Evolutionary conservation across 2,113 vertebrate genomes (phyloP).

Genomic region (Mystacornis crossleyi): DNA sequence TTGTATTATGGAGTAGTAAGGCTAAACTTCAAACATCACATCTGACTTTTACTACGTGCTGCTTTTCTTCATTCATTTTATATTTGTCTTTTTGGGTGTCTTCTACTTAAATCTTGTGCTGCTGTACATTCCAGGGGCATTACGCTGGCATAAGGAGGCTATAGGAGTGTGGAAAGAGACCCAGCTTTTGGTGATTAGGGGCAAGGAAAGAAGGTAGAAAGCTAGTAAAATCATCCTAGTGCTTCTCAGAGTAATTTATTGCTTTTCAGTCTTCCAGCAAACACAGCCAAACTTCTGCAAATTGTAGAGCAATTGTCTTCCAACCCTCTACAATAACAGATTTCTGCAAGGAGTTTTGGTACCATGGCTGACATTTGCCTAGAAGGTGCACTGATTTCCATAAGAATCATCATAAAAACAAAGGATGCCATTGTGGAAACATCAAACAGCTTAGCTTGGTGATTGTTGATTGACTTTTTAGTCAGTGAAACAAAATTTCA

Average conservation of each 20-base stretch:
- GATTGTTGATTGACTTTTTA: not conserved
- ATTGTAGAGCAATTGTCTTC: not conserved
- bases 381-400: conserved; percentile 13
- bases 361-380: not conserved
- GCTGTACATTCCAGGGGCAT: not conserved
- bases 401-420: conserved; percentile 5
- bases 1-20: not conserved
- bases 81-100: not conserved
- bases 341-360: not conserved
- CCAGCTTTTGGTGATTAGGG: not conserved
- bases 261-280: not conserved
- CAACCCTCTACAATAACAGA: not conserved
- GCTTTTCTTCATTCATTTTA: not conserved
- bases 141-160: not conserved
- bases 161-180: not conserved
- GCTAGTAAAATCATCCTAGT: not conserved
- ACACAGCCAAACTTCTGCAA: not conserved
- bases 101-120: not conserved
- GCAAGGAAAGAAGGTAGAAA: not conserved
- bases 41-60: not conserved
- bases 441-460: not conserved
- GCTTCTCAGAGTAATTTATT: not conserved
- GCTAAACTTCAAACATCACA: not conserved
- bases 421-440: not conserved
- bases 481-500: not conserved